These are phyloP conservation scores for Ameiurus melas DNA, from an alignment of 2,113 vertebrate species.

Conservation along the genomic window DNA sequence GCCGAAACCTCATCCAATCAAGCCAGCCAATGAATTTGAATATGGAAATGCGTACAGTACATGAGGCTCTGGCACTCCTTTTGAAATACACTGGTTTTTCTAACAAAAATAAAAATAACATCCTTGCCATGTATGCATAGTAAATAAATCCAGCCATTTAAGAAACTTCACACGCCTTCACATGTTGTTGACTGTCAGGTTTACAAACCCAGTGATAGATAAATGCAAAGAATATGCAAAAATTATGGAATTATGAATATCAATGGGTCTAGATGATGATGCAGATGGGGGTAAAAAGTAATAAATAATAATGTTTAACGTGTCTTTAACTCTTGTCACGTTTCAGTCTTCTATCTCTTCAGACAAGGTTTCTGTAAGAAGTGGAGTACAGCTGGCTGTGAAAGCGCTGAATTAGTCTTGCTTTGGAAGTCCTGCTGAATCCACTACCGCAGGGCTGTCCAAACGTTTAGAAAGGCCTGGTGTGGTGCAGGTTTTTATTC, in stretches of 20 bases:
- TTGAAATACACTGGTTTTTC: slow-evolving; percentile 16
- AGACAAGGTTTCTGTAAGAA: slow-evolving; percentile 38
- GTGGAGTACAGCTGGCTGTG: slow-evolving; percentile 39
- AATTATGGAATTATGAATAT: background rate
- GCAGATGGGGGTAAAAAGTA: background rate
- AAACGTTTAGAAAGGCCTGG: too few relatives aligned
- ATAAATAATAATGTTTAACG: slow-evolving; percentile 1
- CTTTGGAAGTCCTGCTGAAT: slow-evolving; percentile 46
- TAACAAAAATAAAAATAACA: slow-evolving; percentile 1
- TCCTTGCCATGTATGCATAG: slow-evolving; percentile 1
- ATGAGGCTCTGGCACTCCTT: background rate
- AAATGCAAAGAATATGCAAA: background rate
- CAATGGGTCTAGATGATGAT: background rate
- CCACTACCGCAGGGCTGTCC: background rate
- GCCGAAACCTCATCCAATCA: slow-evolving; percentile 21
- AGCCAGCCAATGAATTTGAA: slow-evolving; percentile 23
- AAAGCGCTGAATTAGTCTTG: slow-evolving; percentile 45
- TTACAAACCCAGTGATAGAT: background rate
- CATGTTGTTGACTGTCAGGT: background rate
- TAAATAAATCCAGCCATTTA: slow-evolving; percentile 2
- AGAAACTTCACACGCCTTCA: background rate
- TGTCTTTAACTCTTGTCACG: background rate
- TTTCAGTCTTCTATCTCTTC: slow-evolving; percentile 39
- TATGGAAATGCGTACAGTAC: slow-evolving; percentile 18
- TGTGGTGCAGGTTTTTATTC: too few relatives aligned